These are phyloP conservation scores for Plotosus lineatus DNA, from an alignment of 2,113 vertebrate species.

Conservation along the genomic window DNA sequence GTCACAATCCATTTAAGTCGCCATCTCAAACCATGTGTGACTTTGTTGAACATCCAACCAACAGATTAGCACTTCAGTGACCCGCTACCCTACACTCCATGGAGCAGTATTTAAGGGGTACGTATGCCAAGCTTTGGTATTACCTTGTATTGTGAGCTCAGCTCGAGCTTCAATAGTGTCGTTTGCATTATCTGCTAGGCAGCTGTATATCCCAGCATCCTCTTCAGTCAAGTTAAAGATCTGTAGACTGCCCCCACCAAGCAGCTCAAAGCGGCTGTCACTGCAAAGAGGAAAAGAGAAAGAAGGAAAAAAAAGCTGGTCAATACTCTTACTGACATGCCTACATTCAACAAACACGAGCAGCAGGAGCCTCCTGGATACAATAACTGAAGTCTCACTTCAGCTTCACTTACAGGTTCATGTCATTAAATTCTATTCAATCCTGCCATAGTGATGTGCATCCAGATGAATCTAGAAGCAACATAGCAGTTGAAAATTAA, in stretches of 20 bases:
- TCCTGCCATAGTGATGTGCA: neutral
- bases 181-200: constrained; percentile 80
- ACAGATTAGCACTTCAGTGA: neutral
- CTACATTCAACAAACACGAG: constrained; percentile 9
- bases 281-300: constrained; percentile 61
- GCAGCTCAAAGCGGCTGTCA: constrained; percentile 73
- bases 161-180: constrained; percentile 81
- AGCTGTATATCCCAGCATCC: constrained; percentile 84
- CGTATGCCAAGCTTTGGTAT: neutral
- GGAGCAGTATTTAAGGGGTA: neutral
- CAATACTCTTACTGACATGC: constrained; percentile 30
- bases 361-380: neutral
- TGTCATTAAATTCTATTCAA: neutral
- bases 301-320: constrained; percentile 6
- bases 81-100: neutral
- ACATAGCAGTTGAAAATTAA: too few species aligned
- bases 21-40: neutral
- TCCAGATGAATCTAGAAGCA: neutral
- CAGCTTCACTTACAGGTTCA: neutral
- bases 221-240: constrained; percentile 78
- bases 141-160: constrained; percentile 90
- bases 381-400: neutral
- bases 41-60: neutral
- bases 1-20: neutral
- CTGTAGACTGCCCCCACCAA: constrained; percentile 80